Evolutionary conservation across 2,888 invertebrate genomes (phyloP).

Genomic region (Cheilosia urbana): DNA sequence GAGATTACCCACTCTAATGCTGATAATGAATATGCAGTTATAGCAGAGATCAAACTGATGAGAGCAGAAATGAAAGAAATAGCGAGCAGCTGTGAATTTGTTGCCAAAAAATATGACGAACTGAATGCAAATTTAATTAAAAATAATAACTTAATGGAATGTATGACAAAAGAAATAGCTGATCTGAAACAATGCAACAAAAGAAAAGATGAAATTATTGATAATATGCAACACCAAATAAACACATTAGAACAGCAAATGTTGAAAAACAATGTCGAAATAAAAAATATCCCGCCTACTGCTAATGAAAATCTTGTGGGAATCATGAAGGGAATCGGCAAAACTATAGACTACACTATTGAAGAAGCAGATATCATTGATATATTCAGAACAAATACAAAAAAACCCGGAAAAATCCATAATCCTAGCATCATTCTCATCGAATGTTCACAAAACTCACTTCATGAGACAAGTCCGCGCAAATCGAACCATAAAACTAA

Average conservation of each 20-base stretch:
- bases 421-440: slow-evolving; percentile 25
- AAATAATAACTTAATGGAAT: slow-evolving; percentile 10
- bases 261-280: slow-evolving; percentile 34
- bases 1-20: background rate
- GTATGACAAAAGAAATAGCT: background rate
- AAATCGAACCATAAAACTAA: slow-evolving; percentile 12
- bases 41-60: background rate
- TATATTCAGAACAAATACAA: slow-evolving; percentile 26
- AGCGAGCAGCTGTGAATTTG: slow-evolving; percentile 6
- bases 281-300: slow-evolving; percentile 23
- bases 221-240: slow-evolving; percentile 45
- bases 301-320: slow-evolving; percentile 27
- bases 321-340: slow-evolving; percentile 24
- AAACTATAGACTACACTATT: slow-evolving; percentile 17
- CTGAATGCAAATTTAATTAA: background rate
- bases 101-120: slow-evolving; percentile 6
- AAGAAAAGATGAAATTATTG: slow-evolving; percentile 20
- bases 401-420: slow-evolving; percentile 28
- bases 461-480: slow-evolving; percentile 9
- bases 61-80: slow-evolving; percentile 2
- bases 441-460: background rate
- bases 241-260: too few species aligned
- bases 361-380: slow-evolving; percentile 15
- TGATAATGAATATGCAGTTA: background rate
- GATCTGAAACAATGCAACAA: slow-evolving; percentile 30